Evolutionary conservation across 2,888 invertebrate genomes (phyloP), one percentile per base, ranked within the genome.

Genomic region (Scaptomyza flava): DNA sequence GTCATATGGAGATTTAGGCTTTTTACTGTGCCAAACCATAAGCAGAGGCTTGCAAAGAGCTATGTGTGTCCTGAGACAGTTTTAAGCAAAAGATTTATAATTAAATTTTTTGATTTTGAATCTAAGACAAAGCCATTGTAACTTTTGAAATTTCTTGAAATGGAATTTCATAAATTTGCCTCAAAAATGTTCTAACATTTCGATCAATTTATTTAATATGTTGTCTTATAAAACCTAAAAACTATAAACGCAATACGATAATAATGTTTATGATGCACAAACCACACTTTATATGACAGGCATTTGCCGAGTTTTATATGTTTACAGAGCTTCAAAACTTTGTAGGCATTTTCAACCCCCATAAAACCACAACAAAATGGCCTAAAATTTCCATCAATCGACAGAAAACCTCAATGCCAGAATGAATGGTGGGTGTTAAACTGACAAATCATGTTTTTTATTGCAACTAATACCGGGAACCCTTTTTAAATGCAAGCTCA

Each of bases 361-460:
- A 51, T 64, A 52, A 65, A 65, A 41, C 14, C 9, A 38, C 27
- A 31, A 4, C 38, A 9, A 46, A 59, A 42, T 60, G 51, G 42
- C 30, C 14, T 3, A 17, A 46, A 60, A 23, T 46, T 38, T 30
- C 31, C 54, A 64, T 75, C 82, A 68, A 79, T 76, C 23, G 45
- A 42, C 43, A 52, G 34, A 58, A 71, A 67, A 46, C 47, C 23
- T 52, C 46, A 73, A 67, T 63, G 62, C 17, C 34, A 23, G 57
- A 72, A 77, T 54, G 57, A 67, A 81, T 72, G 72, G 79, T 46
- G 82, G 79, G 90, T 90, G 91, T 88, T 79, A 89, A 90, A 69
- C 91, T 90, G 90, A 87, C 91, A 91, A 91, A 91, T 91, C 90
- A 89, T 89, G 80, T 83, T 78, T 66, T 87, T 91, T 91, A 91